phyloP scores from a whole-genome alignment of 1,140 invertebrate species.

The Papilio machaon region DNA sequence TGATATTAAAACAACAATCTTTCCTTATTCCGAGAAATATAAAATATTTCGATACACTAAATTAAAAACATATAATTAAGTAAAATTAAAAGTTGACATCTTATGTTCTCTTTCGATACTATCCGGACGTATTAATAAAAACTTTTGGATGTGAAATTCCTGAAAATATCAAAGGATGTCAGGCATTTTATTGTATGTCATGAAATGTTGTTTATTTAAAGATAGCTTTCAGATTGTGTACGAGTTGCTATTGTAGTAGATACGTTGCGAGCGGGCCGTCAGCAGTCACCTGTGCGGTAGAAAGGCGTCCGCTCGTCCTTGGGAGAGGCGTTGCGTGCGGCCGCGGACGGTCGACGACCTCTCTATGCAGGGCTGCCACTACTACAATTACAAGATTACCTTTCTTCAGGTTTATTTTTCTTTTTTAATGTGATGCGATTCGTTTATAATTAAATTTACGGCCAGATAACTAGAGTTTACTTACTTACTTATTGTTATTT shows the following conservation, averaged over 20 bases:
- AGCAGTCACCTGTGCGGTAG: constrained; percentile 33
- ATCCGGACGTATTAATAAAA: no score
- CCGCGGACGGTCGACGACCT: constrained; percentile 31
- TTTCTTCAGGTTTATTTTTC: neutral
- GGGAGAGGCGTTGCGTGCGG: constrained; percentile 25
- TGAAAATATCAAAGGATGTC: no score
- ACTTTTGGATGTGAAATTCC: no score
- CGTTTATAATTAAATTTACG: neutral
- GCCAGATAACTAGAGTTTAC: no score
- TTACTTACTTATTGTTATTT: no score
- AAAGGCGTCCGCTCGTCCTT: constrained; percentile 32
- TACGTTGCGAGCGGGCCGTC: neutral
- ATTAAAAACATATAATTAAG: no score
- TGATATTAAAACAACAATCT: neutral
- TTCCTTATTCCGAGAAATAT: neutral
- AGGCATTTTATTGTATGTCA: neutral
- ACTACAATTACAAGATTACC: neutral
- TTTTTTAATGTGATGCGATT: neutral
- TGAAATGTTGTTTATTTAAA: neutral
- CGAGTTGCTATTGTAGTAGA: neutral
- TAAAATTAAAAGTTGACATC: no score
- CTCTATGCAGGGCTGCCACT: neutral
- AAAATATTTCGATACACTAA: neutral
- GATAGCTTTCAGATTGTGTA: constrained; percentile 13
- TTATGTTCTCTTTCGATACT: no score